Base-by-base conservation (phyloP, 2,888 invertebrate genomes). In the Phania funesta region DNA sequence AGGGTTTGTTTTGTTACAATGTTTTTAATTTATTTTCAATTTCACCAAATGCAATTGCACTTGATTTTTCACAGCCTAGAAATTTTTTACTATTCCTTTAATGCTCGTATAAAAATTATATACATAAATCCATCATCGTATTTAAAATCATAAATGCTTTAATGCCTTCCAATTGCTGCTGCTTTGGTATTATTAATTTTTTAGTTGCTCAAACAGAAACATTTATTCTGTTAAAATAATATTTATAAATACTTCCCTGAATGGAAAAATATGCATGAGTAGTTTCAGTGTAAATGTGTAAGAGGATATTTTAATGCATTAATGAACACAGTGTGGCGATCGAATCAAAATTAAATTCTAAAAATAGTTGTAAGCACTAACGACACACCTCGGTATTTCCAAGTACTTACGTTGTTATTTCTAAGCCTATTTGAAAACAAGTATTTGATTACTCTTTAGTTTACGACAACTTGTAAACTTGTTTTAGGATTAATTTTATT, bases 101-200 rank as follows among this genome's bases (percentile, higher is more conserved):
- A 48, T 54, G 18, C 22, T 38, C 35, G 18, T 38, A 70, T 20
- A 71, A 62, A 60, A 29, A n/a, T n/a, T n/a, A n/a, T 65, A 60
- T 76, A 46, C 32, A 71, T 60, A 76, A 81, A 82, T 82, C 82
- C 70, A 82, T 82, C 82, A 82, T 65, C 82, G 32, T 75, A 78
- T 82, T 82, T 75, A 60, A 70, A 78, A 60, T 74, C 78, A 82
- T 82, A 82, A 82, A 82, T 75, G 78, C 78, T 82, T 82, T 78
- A 82, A 82, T 82, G 82, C 78, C 74, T 78, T 18, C 11, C 44
- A 58, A 68, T 75, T 56, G 58, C 78, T 56, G 46, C 75, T 82
- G 70, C 70, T 78, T 68, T 70, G 65, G 75, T 60, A 70, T 75
- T 78, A 75, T 78, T 75, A 75, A 78, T 68, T 70, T n/a, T 73